These are phyloP conservation scores for Anableps anableps DNA, from an alignment of 2,797 vertebrate species.

Conservation along the genomic window DNA sequence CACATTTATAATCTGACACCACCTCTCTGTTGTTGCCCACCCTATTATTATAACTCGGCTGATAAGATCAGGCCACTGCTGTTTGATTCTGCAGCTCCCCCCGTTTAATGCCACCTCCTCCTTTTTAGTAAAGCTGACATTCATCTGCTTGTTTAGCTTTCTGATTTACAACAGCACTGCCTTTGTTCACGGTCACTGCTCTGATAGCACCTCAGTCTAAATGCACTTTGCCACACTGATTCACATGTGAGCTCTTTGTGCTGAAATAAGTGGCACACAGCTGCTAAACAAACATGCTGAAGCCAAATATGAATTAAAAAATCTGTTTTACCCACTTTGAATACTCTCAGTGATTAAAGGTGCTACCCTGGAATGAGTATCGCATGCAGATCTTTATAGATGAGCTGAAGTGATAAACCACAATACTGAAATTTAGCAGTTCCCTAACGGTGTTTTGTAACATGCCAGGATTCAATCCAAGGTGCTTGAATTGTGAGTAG, in stretches of 20 bases:
- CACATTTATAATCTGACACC: conserved; percentile 45
- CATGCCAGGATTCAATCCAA: background rate
- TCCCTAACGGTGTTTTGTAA: background rate
- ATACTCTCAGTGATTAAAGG: conserved; percentile 12
- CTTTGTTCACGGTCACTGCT: conserved; percentile 7
- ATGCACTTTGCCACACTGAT: background rate
- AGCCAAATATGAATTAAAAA: conserved; percentile 1
- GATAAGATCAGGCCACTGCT: conserved; percentile 28
- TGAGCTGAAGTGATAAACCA: background rate
- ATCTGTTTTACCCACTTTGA: background rate
- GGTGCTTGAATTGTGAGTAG: background rate
- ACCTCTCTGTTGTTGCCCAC: conserved; percentile 32
- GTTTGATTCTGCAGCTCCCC: conserved; percentile 7
- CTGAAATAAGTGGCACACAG: conserved; percentile 3
- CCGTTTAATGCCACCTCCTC: background rate
- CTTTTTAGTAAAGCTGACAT: background rate
- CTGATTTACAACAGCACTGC: background rate
- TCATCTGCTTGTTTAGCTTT: conserved; percentile 14
- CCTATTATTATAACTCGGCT: conserved; percentile 47
- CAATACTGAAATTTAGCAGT: background rate
- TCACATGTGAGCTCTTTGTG: conserved; percentile 15
- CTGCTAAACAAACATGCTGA: conserved; percentile 7
- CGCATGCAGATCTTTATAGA: background rate
- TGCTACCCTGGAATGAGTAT: background rate
- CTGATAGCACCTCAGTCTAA: conserved; percentile 11